Evolutionary conservation across 2,797 vertebrate genomes (phyloP).

Genomic region (Tragelaphus eurycerus): DNA sequence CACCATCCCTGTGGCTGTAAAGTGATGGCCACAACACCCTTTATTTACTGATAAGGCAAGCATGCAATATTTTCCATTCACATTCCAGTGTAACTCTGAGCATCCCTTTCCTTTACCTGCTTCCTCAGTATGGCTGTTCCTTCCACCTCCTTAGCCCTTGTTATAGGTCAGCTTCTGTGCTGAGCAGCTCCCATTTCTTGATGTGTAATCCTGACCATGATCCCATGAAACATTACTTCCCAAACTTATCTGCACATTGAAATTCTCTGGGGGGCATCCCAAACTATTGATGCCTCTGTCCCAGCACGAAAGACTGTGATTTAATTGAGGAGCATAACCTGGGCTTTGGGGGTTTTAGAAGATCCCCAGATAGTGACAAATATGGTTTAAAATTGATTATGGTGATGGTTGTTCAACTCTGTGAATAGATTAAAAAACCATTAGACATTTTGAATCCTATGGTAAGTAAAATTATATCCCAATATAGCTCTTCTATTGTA

Average conservation of each 20-base stretch:
- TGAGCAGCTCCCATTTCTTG: neutral
- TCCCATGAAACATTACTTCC: neutral
- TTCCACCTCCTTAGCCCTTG: neutral
- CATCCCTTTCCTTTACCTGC: neutral
- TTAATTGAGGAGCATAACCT: neutral
- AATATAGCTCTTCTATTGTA: neutral
- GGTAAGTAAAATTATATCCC: neutral
- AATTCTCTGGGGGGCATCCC: neutral
- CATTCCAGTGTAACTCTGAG: neutral
- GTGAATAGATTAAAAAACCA: conserved; percentile 19
- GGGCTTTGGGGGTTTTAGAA: neutral
- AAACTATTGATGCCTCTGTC: neutral
- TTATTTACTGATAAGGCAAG: neutral
- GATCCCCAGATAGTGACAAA: neutral
- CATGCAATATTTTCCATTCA: neutral
- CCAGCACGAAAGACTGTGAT: neutral
- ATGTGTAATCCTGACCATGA: neutral
- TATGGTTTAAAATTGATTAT: neutral
- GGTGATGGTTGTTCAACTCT: neutral
- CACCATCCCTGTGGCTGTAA: neutral
- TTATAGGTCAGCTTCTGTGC: neutral
- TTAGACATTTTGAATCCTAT: neutral
- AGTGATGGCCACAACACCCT: neutral
- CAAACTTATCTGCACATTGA: neutral
- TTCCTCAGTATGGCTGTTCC: neutral